These are phyloP conservation scores for Campodea augens DNA, from an alignment of 1,140 invertebrate genomes.

Conservation along the genomic window DNA sequence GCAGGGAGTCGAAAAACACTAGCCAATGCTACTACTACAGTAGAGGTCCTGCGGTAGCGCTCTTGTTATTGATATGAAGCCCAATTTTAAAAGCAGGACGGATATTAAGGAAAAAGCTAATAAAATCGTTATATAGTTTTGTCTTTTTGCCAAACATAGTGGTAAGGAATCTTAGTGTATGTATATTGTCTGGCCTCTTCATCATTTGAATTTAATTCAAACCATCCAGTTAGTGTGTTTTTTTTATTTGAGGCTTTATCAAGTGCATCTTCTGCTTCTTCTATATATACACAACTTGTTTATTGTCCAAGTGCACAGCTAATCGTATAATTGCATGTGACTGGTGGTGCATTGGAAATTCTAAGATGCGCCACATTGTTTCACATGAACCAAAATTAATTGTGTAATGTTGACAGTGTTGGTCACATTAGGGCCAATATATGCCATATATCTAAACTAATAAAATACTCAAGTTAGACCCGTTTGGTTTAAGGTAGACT, in stretches of 20 bases:
- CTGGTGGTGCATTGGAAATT: constrained; percentile 13
- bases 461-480: too few relatives aligned
- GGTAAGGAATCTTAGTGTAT: constrained; percentile 1
- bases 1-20: too few relatives aligned
- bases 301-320: constrained; percentile 11
- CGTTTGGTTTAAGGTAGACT: too few relatives aligned
- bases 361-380: constrained; percentile 17
- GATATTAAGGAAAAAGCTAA: too few relatives aligned
- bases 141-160: neutral
- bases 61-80: too few relatives aligned
- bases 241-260: neutral
- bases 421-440: too few relatives aligned
- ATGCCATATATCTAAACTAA: too few relatives aligned
- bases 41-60: too few relatives aligned
- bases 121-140: too few relatives aligned
- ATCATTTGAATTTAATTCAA: neutral
- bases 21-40: too few relatives aligned
- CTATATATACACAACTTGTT: constrained; percentile 14
- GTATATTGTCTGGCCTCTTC: neutral
- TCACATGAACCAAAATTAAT: constrained; percentile 18
- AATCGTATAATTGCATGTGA: constrained; percentile 15
- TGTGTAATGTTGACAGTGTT: too few relatives aligned
- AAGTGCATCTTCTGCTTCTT: constrained; percentile 9
- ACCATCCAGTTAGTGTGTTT: neutral
- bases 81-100: too few relatives aligned